Percentiles rank a stretch among this genome's conserved stretches.
These are phyloP conservation scores for Falcunculus frontatus DNA, from an alignment of 2,113 vertebrate species.

Conservation along the genomic window DNA sequence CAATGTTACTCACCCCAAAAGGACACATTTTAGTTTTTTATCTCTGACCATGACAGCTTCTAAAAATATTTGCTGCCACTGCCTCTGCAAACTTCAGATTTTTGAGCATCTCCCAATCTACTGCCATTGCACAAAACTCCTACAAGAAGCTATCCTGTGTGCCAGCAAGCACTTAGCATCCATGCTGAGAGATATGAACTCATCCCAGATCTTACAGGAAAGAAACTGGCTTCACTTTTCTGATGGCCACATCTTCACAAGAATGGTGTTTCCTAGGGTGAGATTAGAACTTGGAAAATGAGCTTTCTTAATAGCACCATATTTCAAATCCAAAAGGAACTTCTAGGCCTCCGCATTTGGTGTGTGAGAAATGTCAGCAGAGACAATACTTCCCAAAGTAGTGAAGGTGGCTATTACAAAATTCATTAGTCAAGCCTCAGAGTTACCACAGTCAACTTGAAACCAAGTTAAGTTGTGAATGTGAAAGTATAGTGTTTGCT, in stretches of 20 bases:
- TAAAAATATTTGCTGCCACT: neutral
- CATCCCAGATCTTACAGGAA: neutral
- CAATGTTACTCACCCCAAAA: neutral
- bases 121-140: neutral
- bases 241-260: neutral
- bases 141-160: neutral
- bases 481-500: neutral
- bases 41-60: neutral
- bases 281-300: slow-evolving; percentile 1
- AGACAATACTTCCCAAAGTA: neutral
- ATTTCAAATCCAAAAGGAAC: slow-evolving; percentile 11
- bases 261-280: neutral
- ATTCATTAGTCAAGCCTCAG: neutral
- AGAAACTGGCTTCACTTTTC: neutral
- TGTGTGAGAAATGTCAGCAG: slow-evolving; percentile 23
- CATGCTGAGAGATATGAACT: fast-evolving
- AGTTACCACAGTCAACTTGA: neutral
- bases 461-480: neutral
- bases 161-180: neutral
- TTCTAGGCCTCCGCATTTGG: neutral
- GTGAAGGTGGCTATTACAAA: slow-evolving; percentile 14
- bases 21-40: neutral
- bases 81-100: neutral
- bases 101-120: neutral
- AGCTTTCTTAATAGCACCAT: neutral